These are phyloP conservation scores for Aurelia aurita DNA, from an alignment of 30 jellyfish, hydroid and myxozoan species.

Conservation along the genomic window DNA sequence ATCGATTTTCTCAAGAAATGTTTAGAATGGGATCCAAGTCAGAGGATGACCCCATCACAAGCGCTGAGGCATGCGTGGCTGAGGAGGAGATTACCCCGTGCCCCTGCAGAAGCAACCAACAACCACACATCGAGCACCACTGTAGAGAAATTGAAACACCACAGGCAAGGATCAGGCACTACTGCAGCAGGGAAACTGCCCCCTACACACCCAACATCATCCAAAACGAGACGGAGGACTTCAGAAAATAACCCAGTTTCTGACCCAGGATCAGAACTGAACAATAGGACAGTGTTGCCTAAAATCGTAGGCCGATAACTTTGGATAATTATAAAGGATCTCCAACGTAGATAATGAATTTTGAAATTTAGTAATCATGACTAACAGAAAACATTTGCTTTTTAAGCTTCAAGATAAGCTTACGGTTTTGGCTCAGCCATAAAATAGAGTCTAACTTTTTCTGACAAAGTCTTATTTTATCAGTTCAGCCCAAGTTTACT, in stretches of 20 bases:
- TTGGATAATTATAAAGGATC: background rate
- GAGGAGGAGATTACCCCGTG: conserved; percentile 93
- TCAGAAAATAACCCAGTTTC: conserved; percentile 78
- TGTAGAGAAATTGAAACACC: conserved; percentile 77
- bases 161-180: conserved; percentile 90
- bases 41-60: conserved; percentile 94
- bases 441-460: too few species aligned
- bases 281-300: conserved; percentile 90
- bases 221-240: conserved; percentile 89
- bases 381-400: background rate
- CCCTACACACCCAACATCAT: conserved; percentile 80
- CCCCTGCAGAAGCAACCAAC: conserved; percentile 79
- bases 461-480: too few species aligned
- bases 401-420: too few species aligned
- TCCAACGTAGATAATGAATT: too few species aligned
- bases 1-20: conserved; percentile 92
- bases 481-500: too few species aligned
- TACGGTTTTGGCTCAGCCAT: too few species aligned
- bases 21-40: conserved; percentile 97
- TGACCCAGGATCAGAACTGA: conserved; percentile 81
- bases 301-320: conserved; percentile 89
- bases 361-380: too few species aligned
- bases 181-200: conserved; percentile 67
- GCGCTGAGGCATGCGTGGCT: conserved; percentile 96
- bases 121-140: conserved; percentile 48